Evolutionary conservation across 2,113 vertebrate species (phyloP).

Genomic region (Glaucidium brasilianum): DNA sequence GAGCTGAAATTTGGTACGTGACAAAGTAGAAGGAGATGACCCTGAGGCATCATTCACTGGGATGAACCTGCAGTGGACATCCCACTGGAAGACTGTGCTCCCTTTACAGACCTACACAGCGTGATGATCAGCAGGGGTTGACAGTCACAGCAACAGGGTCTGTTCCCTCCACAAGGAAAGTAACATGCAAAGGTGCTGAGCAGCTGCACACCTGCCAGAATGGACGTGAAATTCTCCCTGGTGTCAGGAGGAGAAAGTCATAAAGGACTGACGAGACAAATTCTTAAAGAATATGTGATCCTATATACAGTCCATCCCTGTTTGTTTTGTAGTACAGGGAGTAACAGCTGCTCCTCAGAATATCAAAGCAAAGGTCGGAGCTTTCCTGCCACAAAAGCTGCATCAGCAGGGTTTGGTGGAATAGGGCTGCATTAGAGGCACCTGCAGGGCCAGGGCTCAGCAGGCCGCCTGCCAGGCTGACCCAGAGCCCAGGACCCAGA

Average conservation of each 20-base stretch:
- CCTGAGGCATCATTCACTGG: not conserved
- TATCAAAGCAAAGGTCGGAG: not conserved
- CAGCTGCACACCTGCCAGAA: not conserved
- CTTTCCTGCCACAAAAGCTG: not conserved
- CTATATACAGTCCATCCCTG: not conserved
- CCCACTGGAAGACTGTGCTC: not conserved
- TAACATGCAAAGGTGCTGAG: not conserved
- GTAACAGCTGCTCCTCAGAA: not conserved
- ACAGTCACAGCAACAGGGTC: not conserved
- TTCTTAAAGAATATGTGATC: not conserved
- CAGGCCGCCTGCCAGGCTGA: not conserved
- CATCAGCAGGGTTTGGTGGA: not conserved
- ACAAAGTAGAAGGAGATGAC: not conserved
- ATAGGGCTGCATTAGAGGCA: not conserved
- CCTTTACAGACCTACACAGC: not conserved
- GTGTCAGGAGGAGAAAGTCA: not conserved
- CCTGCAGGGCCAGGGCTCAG: not conserved
- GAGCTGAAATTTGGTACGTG: not conserved
- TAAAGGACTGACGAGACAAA: not conserved
- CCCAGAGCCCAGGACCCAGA: not conserved
- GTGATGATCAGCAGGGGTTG: not conserved
- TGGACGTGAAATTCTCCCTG: not conserved
- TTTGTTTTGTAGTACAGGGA: not conserved
- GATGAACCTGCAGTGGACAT: not conserved
- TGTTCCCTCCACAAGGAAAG: not conserved